Evolutionary conservation across 2,797 vertebrate genomes (phyloP), one percentile per base, ranked within the genome.

Genomic region (Tympanoctomys barrerae): DNA sequence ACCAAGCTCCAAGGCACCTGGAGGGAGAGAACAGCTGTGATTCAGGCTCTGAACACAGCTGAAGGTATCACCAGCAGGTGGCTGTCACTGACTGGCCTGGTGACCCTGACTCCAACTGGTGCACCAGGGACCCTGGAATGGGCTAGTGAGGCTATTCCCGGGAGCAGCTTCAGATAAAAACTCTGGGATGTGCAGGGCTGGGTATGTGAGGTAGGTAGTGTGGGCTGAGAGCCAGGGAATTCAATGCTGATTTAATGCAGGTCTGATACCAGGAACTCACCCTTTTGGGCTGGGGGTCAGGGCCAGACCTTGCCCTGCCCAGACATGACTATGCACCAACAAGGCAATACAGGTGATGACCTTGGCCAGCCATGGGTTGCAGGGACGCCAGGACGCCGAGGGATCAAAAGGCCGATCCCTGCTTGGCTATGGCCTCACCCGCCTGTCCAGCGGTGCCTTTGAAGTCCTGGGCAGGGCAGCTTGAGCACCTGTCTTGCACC

Each of bases 401-500:
- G 92, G 96, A 97, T 98, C 97, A 98, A 98, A 97, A 96, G 80
- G 88, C 97, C 95, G 28, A 91, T 89, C 89, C 94, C 91, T 39
- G 96, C 87, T 92, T 94, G 96, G 97, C 97, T 81, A 42, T 12
- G 42, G 95, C 94, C 95, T 97, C 26, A 2, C 80, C 93, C 33
- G 94, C 97, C 96, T 62, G 92, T 71, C 95, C 57, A 4, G 96
- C 97, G 97, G 97, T 2, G 70, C 91, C 96, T 98, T 95, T 97
- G 97, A 98, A 97, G 97, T 97, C 82, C 90, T 84, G 87, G 96
- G 94, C 96, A 97, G 97, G 96, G 95, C 82, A 52, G 93, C 90
- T 89, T 31, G 64, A 91, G 93, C 97, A 97, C 97, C 96, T 98
- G 97, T 95, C 96, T 91, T 79, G 96, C 97, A 98, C 96, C 97